Percentiles rank a stretch among this genome's conserved stretches.
Evolutionary conservation across 2,113 vertebrate species (phyloP).

Genomic region (Pipa parva): DNA sequence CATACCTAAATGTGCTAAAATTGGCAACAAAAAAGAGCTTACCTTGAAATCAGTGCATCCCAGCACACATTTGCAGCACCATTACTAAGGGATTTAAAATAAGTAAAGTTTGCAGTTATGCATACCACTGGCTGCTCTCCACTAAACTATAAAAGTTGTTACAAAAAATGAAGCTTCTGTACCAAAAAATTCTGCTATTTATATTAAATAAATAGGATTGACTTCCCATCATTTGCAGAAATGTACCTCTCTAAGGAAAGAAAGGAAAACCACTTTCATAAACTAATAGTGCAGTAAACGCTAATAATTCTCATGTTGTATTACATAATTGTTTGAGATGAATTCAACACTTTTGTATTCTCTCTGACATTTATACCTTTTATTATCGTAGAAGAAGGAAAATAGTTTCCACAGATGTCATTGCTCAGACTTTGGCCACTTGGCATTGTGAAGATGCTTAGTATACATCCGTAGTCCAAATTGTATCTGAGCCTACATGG

Average conservation of each 20-base stretch:
- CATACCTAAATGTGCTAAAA: too few relatives aligned
- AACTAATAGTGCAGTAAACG: neutral
- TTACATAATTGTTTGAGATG: neutral
- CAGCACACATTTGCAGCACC: too few relatives aligned
- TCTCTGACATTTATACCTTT: neutral
- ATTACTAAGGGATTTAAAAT: neutral
- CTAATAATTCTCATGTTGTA: neutral
- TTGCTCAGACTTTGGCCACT: neutral
- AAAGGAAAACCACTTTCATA: neutral
- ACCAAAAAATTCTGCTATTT: neutral
- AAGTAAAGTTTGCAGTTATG: neutral
- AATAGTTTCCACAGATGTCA: neutral
- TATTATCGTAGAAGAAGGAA: neutral
- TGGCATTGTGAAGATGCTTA: neutral
- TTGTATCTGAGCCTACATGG: neutral
- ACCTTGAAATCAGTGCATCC: too few relatives aligned
- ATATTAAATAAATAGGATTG: neutral
- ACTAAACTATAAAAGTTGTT: neutral
- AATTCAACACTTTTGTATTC: neutral
- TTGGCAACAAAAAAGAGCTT: too few relatives aligned
- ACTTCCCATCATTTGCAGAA: neutral
- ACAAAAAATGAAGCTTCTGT: neutral
- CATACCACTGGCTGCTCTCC: neutral
- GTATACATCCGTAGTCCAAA: neutral
- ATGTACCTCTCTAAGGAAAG: neutral